A percentile compares a stretch with the other conserved stretches of the same genome.
phyloP scores from a whole-genome alignment of 2,113 vertebrate genomes.

The Alaudala cheleensis region DNA sequence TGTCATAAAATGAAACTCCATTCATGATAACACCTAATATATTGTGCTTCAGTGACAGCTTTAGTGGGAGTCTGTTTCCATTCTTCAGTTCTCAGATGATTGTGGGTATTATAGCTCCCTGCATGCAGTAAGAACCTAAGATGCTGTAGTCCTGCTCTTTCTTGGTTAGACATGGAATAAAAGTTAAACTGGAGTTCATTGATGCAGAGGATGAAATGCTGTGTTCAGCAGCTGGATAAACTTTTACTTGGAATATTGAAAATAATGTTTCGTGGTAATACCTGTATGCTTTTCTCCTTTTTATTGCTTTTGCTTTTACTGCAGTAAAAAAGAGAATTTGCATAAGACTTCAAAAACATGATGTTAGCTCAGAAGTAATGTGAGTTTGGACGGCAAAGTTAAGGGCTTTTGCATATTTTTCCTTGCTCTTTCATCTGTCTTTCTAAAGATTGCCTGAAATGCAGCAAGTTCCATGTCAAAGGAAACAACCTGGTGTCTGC shows the following conservation, averaged over 20 bases:
- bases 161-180: not conserved
- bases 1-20: not conserved
- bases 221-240: not conserved
- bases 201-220: not conserved
- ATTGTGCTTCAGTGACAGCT: not conserved
- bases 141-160: not conserved
- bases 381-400: not conserved
- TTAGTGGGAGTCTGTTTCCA: not conserved
- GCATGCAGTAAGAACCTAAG: not conserved
- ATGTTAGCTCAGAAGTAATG: not conserved
- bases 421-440: not conserved
- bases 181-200: not conserved
- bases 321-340: not conserved
- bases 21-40: not conserved
- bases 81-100: not conserved
- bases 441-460: not conserved
- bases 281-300: not conserved
- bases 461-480: not conserved
- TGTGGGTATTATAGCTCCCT: not conserved
- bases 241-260: not conserved
- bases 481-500: not conserved
- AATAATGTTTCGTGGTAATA: not conserved
- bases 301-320: not conserved
- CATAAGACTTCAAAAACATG: not conserved
- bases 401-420: not conserved